phyloP scores from a whole-genome alignment of 2,797 vertebrate genomes.

The Gila robusta region DNA sequence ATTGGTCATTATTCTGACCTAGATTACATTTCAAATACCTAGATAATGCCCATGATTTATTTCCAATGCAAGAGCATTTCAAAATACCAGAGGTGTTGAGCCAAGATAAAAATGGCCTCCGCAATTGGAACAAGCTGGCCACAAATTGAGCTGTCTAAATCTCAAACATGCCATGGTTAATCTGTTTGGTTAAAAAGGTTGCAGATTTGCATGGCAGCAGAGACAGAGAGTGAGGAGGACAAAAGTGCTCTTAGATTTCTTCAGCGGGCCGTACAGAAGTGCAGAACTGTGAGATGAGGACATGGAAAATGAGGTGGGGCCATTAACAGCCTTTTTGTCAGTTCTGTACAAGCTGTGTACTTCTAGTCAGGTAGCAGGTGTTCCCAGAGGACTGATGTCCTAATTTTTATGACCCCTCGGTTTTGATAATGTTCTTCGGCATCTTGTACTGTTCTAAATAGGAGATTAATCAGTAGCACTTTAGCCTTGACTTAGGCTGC shows the following conservation, averaged over 20 bases:
- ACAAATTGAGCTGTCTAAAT: slow-evolving; percentile 64
- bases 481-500: slow-evolving; percentile 64
- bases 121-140: slow-evolving; percentile 58
- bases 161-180: slow-evolving; percentile 70
- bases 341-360: slow-evolving; percentile 6
- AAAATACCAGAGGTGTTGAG: slow-evolving; percentile 54
- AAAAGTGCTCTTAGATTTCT: slow-evolving; percentile 41
- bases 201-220: slow-evolving; percentile 65
- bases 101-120: slow-evolving; percentile 58
- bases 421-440: slow-evolving; percentile 72
- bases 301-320: slow-evolving; percentile 25
- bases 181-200: slow-evolving; percentile 67
- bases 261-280: not conserved
- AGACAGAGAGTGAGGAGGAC: slow-evolving; percentile 24
- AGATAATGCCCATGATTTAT: slow-evolving; percentile 65
- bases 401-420: slow-evolving; percentile 74
- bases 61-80: slow-evolving; percentile 61
- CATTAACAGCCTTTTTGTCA: slow-evolving; percentile 42
- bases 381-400: slow-evolving; percentile 74
- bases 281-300: slow-evolving; percentile 22
- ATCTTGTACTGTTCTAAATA: slow-evolving; percentile 62
- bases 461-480: slow-evolving; percentile 65
- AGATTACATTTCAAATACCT: slow-evolving; percentile 65
- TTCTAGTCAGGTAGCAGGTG: slow-evolving; percentile 46
- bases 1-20: slow-evolving; percentile 52